A percentile compares a stretch with the other conserved stretches of the same genome.
phyloP scores from a whole-genome alignment of 1,140 invertebrate genomes.

The Colletes latitarsis region DNA sequence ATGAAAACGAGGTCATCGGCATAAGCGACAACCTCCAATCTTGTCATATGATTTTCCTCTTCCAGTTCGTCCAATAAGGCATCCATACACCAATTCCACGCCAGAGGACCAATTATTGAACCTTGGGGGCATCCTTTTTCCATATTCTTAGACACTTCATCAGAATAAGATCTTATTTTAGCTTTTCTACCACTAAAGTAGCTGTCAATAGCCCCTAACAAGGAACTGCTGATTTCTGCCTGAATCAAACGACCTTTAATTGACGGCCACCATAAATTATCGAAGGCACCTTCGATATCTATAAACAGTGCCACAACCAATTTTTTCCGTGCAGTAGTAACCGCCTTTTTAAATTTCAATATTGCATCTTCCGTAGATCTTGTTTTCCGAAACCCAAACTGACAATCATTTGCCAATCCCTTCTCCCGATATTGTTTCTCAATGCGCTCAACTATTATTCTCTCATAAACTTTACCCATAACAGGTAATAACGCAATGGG shows the following conservation, averaged over 20 bases:
- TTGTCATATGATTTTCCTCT: conserved; percentile 35
- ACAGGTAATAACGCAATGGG: not conserved
- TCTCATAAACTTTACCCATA: not conserved
- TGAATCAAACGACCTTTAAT: not conserved
- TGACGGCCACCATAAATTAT: conserved; percentile 54
- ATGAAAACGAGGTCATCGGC: conserved; percentile 71
- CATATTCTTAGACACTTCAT: not conserved
- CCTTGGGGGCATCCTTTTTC: conserved; percentile 76
- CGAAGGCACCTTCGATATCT: conserved; percentile 77
- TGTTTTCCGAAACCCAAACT: not conserved
- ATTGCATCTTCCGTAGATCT: not conserved
- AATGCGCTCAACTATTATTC: not conserved
- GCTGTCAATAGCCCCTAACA: not conserved
- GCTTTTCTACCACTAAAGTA: not conserved
- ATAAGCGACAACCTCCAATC: conserved; percentile 59
- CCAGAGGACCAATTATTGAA: conserved; percentile 72
- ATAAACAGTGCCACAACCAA: conserved; percentile 66
- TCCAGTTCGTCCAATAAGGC: conserved; percentile 55
- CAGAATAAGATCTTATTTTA: not conserved
- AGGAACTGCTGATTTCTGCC: not conserved
- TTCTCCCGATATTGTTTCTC: not conserved
- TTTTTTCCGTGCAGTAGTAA: not conserved
- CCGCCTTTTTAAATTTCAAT: not conserved
- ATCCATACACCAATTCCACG: conserved; percentile 74
- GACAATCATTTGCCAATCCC: not conserved